Base-by-base conservation (phyloP, 2,888 invertebrate species). In the Argyresthia albistria region DNA sequence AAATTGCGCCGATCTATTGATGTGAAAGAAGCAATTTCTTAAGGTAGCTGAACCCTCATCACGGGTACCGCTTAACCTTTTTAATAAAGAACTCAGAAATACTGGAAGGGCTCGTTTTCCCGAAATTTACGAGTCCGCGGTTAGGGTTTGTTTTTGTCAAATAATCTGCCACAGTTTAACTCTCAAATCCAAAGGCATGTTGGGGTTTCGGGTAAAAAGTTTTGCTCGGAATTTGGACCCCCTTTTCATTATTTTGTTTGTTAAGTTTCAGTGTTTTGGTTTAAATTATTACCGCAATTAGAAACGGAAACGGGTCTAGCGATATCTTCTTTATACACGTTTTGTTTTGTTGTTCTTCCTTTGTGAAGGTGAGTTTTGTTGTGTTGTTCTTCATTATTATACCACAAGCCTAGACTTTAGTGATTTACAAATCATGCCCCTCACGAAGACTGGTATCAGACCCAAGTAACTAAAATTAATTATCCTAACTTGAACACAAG, bases 141-240 rank as follows among this genome's bases (percentile, higher is more conserved):
- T 61, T 64, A 55, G 56, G 66, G 57, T 68, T 74, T 73, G 77
- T 77, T 79, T 80, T 79, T 77, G 73, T 67, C 67, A 69, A 65
- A 67, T 48, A 47, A 47, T 48, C 36, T 36, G 37, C 37, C 10
- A 15, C 39, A 48, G 48, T 48, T 37, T 36, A 35, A 12, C 8
- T 35, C 10, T 35, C n/a, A 35, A 36, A 47, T 25, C 25, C 25
- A 6, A 25, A 25, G 25, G 25, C 25, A 25, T 25, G 25, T 25
- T 25, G 25, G 25, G 25, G 25, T 25, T 25, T 25, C 60, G 60
- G 67, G 65, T 66, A 68, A 71, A 74, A 73, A 76, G 63, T 70
- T 70, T 67, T 14, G 46, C 14, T 8, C 14, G 14, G 46, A 46
- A 46, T 46, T 46, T 14, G 14, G 15, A 46, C 15, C 10, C 14